Percentiles rank a stretch among this genome's conserved stretches.
These are phyloP conservation scores for Cassiopea andromeda DNA, from an alignment of 30 jellyfish, hydroid and myxozoan genomes.

Conservation along the genomic window DNA sequence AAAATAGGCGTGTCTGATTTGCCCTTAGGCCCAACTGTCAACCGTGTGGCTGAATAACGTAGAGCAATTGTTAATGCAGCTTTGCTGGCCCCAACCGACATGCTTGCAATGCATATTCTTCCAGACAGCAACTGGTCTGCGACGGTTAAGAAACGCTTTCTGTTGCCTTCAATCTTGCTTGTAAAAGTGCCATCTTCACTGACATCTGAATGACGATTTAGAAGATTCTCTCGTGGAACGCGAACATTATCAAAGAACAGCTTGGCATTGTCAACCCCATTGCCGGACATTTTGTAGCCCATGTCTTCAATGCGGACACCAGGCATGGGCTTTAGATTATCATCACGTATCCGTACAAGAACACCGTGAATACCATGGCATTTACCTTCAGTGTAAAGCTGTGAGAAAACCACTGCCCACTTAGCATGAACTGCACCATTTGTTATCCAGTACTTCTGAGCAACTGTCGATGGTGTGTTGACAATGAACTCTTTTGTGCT, in stretches of 20 bases:
- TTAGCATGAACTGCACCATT: conserved; percentile 93
- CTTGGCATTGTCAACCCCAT: conserved; percentile 97
- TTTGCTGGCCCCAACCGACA: conserved; percentile 86
- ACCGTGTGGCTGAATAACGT: conserved; percentile 91
- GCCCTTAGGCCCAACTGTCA: conserved; percentile 91
- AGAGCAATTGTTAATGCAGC: conserved; percentile 93
- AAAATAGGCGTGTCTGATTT: conserved; percentile 89
- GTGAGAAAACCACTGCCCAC: conserved; percentile 92
- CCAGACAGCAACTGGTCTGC: conserved; percentile 91
- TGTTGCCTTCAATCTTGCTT: conserved; percentile 78
- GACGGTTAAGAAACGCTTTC: conserved; percentile 85
- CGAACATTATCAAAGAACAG: conserved; percentile 90
- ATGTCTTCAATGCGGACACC: conserved; percentile 93
- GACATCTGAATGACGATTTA: conserved; percentile 83
- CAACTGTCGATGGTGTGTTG: conserved; percentile 87
- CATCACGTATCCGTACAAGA: conserved; percentile 87
- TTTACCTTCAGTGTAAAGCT: conserved; percentile 73
- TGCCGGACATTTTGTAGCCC: conserved; percentile 93
- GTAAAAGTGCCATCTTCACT: conserved; percentile 79
- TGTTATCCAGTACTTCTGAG: conserved; percentile 93
- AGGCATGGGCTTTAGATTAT: conserved; percentile 81
- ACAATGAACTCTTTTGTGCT: conserved; percentile 75
- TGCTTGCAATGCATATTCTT: conserved; percentile 90
- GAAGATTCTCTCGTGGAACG: conserved; percentile 86
- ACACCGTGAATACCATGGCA: conserved; percentile 92